Evolutionary conservation across 2,888 invertebrate genomes (phyloP), one percentile per base, ranked within the genome.

Genomic region (Scaptomyza parva): DNA sequence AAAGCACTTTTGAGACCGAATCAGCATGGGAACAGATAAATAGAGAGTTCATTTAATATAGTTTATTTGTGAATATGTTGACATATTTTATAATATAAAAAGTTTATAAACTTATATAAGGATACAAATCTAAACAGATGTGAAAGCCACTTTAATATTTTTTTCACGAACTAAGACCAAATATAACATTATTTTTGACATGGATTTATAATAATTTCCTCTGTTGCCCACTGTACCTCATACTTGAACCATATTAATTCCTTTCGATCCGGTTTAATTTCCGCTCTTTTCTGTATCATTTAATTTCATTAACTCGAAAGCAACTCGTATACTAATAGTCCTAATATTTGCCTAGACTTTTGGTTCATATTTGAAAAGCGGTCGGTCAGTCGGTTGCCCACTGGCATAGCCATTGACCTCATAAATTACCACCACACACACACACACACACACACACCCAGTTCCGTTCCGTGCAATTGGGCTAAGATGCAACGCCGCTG

Each of bases 361-460:
- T 9, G 17, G n/a, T 12, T 26, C 37, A 45, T 28, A 45, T 50
- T 54, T 30, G 44, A 20, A 35, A 3, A 17, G 37, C n/a, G 12
- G 58, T 26, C n/a, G 50, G 50, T 44, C n/a, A 45, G 50, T 44
- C 53, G 39, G 28, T 24, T 70, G 37, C 40, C 14, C 48, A n/a
- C 30, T 39, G 18, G 12, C 55, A 33, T 26, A 18, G 80, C 74
- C 85, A 74, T 71, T 80, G 85, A 85, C 80, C 85, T 76, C 85
- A 87, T 85, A 86, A 86, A 85, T 85, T 70, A 35, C 35, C 35
- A 14, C 35, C 14, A 78, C 64, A 65, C 65, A 53, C 51, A 41
- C 51, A 55, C 54, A 48, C 41, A 41, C 43, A 44, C 43, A 17
- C 26, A 33, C 52, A 51, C 50, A 63, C 53, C 51, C 51, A 55